phyloP scores from a whole-genome alignment of 1,140 invertebrate genomes.

The Contarinia nasturtii region DNA sequence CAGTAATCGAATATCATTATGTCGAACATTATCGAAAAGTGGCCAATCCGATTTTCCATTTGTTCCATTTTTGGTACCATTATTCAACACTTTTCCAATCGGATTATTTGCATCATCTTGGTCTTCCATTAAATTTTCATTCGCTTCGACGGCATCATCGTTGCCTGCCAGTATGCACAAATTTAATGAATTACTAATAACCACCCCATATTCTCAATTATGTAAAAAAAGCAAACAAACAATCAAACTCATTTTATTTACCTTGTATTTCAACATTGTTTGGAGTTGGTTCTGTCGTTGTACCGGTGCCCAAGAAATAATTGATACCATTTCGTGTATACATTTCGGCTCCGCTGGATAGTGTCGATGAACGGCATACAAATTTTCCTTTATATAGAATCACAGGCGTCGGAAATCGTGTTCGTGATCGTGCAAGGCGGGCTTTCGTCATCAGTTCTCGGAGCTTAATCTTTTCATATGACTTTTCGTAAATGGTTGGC shows the following conservation, averaged over 20 bases:
- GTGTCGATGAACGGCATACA: conserved; percentile 46
- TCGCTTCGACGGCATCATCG: conserved; percentile 19
- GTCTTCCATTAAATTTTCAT: conserved; percentile 15
- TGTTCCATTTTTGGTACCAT: too few relatives aligned
- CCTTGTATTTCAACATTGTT: too few relatives aligned
- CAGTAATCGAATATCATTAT: conserved; percentile 51
- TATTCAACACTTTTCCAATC: not conserved
- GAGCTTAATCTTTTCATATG: conserved; percentile 35
- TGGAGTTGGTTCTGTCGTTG: too few relatives aligned
- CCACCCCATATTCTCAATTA: too few relatives aligned
- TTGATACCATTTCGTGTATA: conserved; percentile 34
- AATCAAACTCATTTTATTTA: too few relatives aligned
- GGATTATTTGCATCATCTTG: not conserved
- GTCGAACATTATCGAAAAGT: conserved; percentile 13
- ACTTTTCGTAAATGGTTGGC: conserved; percentile 39
- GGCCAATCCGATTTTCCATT: conserved; percentile 21
- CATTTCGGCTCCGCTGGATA: conserved; percentile 54
- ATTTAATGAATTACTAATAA: too few relatives aligned
- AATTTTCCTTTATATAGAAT: conserved; percentile 60
- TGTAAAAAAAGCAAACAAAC: too few relatives aligned
- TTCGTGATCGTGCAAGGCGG: conserved; percentile 41
- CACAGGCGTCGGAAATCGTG: conserved; percentile 59
- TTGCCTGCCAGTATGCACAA: conserved; percentile 10
- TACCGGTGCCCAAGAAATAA: too few relatives aligned
- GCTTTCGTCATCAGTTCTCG: conserved; percentile 40